phyloP scores from a whole-genome alignment of 2,113 vertebrate genomes.

The Gambusia holbrooki region DNA sequence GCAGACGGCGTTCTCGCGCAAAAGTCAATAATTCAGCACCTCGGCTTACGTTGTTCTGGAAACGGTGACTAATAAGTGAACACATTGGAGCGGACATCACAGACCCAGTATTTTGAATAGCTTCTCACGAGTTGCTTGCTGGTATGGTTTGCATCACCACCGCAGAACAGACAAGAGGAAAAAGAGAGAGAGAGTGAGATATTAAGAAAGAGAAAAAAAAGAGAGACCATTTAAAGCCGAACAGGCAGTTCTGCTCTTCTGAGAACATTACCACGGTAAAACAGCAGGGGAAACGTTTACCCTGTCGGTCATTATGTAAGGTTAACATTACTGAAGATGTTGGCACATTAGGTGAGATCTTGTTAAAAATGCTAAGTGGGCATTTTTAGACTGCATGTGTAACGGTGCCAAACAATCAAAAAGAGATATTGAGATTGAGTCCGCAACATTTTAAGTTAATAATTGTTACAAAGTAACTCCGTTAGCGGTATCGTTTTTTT shows the following conservation, averaged over 20 bases:
- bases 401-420: too few relatives aligned
- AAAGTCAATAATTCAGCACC: neutral
- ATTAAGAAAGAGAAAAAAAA: neutral
- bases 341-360: slow-evolving; percentile 33
- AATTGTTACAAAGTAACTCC: too few relatives aligned
- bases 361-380: slow-evolving; percentile 55
- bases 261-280: slow-evolving; percentile 20
- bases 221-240: neutral
- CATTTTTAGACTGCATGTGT: slow-evolving; percentile 19
- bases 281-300: slow-evolving; percentile 15
- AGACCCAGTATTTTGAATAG: slow-evolving; percentile 23
- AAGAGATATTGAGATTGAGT: too few relatives aligned
- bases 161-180: neutral
- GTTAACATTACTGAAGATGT: slow-evolving; percentile 23
- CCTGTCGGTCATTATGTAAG: slow-evolving; percentile 20
- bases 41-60: neutral
- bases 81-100: neutral
- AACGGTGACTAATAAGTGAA: slow-evolving; percentile 12
- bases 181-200: neutral
- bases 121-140: slow-evolving; percentile 10
- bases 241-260: neutral
- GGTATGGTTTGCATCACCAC: slow-evolving; percentile 8
- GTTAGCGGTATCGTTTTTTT: too few relatives aligned
- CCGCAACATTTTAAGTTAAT: too few relatives aligned
- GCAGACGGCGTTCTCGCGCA: neutral